These are phyloP conservation scores for Aphyosemion australe DNA, from an alignment of 2,113 vertebrate species.

Conservation along the genomic window DNA sequence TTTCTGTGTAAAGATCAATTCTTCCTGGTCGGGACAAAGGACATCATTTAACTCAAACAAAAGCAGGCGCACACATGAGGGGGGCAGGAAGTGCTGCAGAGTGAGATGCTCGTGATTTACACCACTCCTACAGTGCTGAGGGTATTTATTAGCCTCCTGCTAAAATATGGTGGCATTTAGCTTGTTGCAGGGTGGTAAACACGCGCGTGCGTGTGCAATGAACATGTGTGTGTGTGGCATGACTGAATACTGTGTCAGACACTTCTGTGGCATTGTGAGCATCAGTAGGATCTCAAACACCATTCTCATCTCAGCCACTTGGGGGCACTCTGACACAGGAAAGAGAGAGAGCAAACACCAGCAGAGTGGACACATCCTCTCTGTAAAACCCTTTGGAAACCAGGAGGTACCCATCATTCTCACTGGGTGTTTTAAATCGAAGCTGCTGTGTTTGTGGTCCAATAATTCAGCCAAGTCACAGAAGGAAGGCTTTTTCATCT, in stretches of 20 bases:
- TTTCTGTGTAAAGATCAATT: conserved; percentile 47
- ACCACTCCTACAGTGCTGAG: conserved; percentile 15
- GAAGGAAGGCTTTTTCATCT: too few relatives aligned
- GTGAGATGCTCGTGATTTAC: conserved; percentile 25
- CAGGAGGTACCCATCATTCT: neutral
- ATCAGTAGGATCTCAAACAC: neutral
- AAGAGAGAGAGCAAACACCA: neutral
- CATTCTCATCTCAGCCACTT: conserved; percentile 38
- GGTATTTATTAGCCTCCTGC: conserved; percentile 50
- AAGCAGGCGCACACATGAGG: neutral
- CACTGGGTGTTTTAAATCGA: neutral
- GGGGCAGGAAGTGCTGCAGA: conserved; percentile 3
- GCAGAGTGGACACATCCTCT: neutral
- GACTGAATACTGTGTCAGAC: conserved; percentile 7
- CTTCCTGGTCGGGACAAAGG: conserved; percentile 27
- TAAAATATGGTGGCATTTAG: conserved; percentile 58
- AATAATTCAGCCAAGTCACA: too few relatives aligned
- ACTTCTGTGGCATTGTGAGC: neutral
- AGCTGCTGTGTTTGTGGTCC: neutral
- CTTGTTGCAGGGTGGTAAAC: conserved; percentile 22
- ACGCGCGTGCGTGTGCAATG: conserved; percentile 4
- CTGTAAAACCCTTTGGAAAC: neutral
- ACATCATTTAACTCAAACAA: conserved; percentile 51
- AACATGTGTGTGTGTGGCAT: conserved; percentile 9
- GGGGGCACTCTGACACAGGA: conserved; percentile 49